phyloP scores from a whole-genome alignment of 2,797 vertebrate genomes.

The Phoeniculus purpureus region DNA sequence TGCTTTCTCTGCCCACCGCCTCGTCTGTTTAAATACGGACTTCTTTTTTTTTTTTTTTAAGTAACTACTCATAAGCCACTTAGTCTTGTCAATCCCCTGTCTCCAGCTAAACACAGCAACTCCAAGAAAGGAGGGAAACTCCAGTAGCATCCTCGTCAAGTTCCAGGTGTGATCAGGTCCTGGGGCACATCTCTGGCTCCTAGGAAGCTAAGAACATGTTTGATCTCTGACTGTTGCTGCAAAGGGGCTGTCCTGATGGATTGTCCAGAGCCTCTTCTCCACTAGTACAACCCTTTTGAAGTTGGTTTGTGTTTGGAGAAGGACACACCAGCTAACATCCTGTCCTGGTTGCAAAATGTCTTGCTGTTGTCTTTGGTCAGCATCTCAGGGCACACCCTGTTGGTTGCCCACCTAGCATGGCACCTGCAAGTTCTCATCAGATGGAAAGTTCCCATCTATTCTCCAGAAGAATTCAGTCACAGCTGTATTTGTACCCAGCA shows the following conservation, averaged over 20 bases:
- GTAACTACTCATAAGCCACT: background rate
- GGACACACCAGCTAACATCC: background rate
- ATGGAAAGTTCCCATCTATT: no score
- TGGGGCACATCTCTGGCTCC: background rate
- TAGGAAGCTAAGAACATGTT: rapidly evolving
- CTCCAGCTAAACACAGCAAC: background rate
- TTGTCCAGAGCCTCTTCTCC: background rate
- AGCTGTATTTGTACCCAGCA: no score
- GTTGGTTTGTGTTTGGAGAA: background rate
- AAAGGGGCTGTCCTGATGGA: background rate
- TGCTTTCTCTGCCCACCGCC: background rate
- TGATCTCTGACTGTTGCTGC: background rate
- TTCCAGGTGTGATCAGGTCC: background rate
- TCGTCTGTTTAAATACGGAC: background rate
- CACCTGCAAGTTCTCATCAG: no score
- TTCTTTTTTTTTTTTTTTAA: no score
- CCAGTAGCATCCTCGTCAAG: background rate
- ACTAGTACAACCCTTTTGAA: background rate
- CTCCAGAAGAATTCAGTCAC: no score
- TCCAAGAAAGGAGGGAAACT: background rate
- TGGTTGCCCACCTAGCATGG: no score
- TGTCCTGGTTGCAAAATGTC: constrained; percentile 2
- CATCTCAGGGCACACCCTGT: no score
- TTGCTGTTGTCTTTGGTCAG: background rate
- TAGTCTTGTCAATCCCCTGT: background rate